Evolutionary conservation across 1,140 invertebrate genomes (phyloP).

Genomic region (Drosophila lini): DNA sequence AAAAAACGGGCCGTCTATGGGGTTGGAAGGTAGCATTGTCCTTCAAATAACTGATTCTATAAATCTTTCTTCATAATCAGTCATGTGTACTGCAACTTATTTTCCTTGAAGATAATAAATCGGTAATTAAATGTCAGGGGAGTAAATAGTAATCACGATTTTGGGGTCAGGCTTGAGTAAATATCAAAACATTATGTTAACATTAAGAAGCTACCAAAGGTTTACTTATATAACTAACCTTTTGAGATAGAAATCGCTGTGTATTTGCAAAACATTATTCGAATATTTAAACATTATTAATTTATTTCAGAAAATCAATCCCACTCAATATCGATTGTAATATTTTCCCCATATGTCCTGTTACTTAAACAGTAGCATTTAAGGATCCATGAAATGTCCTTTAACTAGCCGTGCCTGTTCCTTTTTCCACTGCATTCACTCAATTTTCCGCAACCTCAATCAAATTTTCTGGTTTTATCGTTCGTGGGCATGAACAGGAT

Average conservation of each 20-base stretch:
- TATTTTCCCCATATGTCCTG: constrained; percentile 2
- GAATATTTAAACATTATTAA: neutral
- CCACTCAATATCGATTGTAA: neutral
- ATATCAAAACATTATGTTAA: neutral
- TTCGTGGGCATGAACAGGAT: constrained; percentile 20
- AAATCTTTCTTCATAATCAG: constrained; percentile 29
- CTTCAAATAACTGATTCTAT: constrained; percentile 8
- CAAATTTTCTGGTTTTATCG: constrained; percentile 38
- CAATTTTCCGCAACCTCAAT: constrained; percentile 46
- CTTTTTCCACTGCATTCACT: neutral
- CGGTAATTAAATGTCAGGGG: constrained; percentile 9
- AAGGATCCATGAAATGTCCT: neutral
- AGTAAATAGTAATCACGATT: constrained; percentile 1
- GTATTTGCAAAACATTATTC: neutral
- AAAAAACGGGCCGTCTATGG: constrained; percentile 43
- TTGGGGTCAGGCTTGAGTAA: neutral
- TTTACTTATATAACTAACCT: neutral
- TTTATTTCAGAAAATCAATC: neutral
- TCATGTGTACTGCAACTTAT: constrained; percentile 30
- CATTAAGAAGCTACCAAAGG: neutral
- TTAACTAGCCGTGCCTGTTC: neutral
- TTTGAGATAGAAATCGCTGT: neutral
- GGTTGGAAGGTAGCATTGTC: constrained; percentile 43
- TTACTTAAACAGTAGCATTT: neutral
- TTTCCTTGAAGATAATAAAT: constrained; percentile 8